Base-by-base conservation (phyloP, 2,113 vertebrate genomes). In the Aramus guarauna region DNA sequence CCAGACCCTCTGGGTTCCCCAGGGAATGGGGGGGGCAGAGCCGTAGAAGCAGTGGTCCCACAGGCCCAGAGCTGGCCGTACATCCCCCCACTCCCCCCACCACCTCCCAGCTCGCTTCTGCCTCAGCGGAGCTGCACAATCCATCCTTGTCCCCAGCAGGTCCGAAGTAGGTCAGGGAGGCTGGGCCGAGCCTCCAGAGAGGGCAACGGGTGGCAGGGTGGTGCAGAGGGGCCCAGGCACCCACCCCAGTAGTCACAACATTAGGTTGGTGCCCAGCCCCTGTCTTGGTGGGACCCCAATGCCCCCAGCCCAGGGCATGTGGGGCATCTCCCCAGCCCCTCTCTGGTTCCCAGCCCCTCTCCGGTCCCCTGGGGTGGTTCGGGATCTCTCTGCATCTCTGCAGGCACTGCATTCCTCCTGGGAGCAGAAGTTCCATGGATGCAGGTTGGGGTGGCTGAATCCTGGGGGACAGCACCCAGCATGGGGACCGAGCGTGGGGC, bases 161-260 rank as follows among this genome's bases (percentile, higher is more conserved):
- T 69, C 79, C 3, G 4, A 97, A 97, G 91, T 97, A 97, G 96
- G 96, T 97, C 96, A 97, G 86, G 37, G 80, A 96, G 95, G 88
- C 91, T 89, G 92, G 79, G 13, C 94, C 1, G 15, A 91, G 86
- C 83, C 68, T 59, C 64, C 3, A 5, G 37, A 11, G 73, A 90
- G 32, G 29, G 56, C 41, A 83, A 20, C 4, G 26, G n/a, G 79
- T 30, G 32, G n/a, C 36, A 81, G n/a, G 9, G 36, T 58, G 29
- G 3, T 52, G 69, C 83, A 63, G 63, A 77, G 76, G 83, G 86
- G 63, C 86, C 72, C 69, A 72, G 43, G 30, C 29, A 58, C 37
- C 77, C 5, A 0, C 20, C 64, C n/a, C 4, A 5, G 67, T 34
- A 30, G 37, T 68, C 30, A 9, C 64, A 59, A 15, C 37, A 47